phyloP scores from a whole-genome alignment of 2,888 invertebrate species.

The Miltochrista miniata region DNA sequence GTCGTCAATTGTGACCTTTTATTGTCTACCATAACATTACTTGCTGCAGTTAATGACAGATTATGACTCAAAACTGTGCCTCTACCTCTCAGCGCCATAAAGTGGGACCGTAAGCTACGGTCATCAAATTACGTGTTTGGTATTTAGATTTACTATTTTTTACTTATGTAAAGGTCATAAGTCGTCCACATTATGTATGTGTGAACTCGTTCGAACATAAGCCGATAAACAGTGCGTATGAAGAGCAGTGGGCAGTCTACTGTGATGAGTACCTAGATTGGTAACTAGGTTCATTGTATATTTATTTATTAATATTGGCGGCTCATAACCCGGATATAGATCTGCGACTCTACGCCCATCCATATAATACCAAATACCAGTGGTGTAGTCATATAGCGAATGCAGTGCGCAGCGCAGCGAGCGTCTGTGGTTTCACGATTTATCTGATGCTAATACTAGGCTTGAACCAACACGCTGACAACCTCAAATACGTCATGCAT shows the following conservation, averaged over 20 bases:
- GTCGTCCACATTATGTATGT: not conserved
- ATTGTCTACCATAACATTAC: too few species aligned
- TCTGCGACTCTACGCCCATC: conserved; percentile 36
- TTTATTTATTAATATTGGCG: too few species aligned
- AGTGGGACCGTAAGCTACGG: too few species aligned
- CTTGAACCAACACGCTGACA: not conserved
- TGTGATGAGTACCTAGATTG: conserved; percentile 26
- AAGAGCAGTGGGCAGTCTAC: too few species aligned
- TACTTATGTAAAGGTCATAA: conserved; percentile 34
- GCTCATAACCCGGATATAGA: conserved; percentile 34
- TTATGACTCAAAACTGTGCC: too few species aligned
- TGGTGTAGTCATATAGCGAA: conserved; percentile 22
- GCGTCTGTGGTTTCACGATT: conserved; percentile 44
- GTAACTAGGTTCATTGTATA: too few species aligned
- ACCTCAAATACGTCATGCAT: too few species aligned
- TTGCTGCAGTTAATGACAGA: too few species aligned
- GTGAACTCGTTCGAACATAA: not conserved
- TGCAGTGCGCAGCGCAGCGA: conserved; percentile 14
- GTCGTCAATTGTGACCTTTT: too few species aligned
- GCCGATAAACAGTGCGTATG: too few species aligned
- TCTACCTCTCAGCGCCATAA: too few species aligned
- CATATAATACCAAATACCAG: too few species aligned
- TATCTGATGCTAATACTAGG: conserved; percentile 11
- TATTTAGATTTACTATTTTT: not conserved
- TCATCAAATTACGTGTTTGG: not conserved